Percentiles rank a stretch among this genome's conserved stretches.
Conservation (phyloP, 2,113 vertebrate genomes). For the Melierax canorus region DNA sequence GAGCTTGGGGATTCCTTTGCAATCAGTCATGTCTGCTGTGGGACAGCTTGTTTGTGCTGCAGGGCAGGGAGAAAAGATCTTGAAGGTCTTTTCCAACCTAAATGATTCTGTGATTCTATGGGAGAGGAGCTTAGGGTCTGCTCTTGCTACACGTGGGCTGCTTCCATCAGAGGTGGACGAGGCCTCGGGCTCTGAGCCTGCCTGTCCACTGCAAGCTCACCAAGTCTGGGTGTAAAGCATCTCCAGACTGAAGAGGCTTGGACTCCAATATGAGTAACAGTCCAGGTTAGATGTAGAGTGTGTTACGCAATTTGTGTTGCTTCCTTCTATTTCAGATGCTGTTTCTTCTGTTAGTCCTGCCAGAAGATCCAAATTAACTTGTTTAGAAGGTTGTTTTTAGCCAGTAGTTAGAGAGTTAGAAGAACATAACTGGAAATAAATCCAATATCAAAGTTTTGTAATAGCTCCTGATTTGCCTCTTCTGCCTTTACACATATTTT, state of each 20-base stretch:
- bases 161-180: background rate
- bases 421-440: background rate
- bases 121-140: background rate
- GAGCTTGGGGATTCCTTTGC: background rate
- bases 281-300: background rate
- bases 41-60: background rate
- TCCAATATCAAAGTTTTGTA: background rate
- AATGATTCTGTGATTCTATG: background rate
- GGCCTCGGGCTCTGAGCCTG: background rate
- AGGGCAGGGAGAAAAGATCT: background rate
- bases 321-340: background rate
- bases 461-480: background rate
- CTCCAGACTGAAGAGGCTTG: background rate
- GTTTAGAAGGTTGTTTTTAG: background rate
- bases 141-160: background rate
- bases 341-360: background rate
- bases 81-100: too few species aligned
- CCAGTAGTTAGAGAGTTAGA: background rate
- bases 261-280: background rate
- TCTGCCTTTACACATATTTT: background rate
- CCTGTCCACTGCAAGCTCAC: fast-evolving
- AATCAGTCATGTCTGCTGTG: background rate
- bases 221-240: background rate
- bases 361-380: background rate
- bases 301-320: background rate